phyloP scores from a whole-genome alignment of 2,797 vertebrate genomes.

The Pteropus rufus region DNA sequence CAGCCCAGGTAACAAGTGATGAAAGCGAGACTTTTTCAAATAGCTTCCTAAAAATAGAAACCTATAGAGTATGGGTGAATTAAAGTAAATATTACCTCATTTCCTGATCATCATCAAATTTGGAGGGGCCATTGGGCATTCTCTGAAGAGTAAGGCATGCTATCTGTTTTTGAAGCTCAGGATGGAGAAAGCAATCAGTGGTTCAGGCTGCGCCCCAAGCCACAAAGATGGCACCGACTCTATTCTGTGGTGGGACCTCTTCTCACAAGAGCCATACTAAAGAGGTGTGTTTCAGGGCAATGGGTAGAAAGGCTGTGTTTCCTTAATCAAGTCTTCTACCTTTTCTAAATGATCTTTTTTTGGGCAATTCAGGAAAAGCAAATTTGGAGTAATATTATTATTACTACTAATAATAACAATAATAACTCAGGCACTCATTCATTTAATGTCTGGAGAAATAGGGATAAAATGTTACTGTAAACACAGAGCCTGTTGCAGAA shows the following conservation, averaged over 20 bases:
- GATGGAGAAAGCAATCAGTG: not conserved
- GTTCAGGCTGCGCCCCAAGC: not conserved
- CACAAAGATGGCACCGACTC: not conserved
- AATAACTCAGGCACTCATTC: not conserved
- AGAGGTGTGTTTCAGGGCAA: not conserved
- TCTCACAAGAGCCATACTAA: not conserved
- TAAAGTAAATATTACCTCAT: not conserved
- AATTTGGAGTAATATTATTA: not conserved
- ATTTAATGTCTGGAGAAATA: not conserved
- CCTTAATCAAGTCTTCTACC: not conserved
- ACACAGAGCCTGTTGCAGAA: not conserved
- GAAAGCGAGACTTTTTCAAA: not conserved
- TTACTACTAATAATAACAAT: not conserved
- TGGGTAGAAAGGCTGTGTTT: not conserved
- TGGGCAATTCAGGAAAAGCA: not conserved
- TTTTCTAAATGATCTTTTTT: not conserved
- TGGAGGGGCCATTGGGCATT: not conserved
- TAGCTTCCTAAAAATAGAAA: not conserved
- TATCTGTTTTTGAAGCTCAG: not conserved
- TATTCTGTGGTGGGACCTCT: not conserved
- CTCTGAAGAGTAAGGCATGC: not conserved
- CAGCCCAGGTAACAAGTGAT: not conserved
- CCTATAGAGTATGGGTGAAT: not conserved
- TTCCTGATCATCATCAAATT: not conserved
- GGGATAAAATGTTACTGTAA: not conserved